A percentile compares a stretch with the other conserved stretches of the same genome.
Conservation (phyloP, 2,113 vertebrate genomes). For the Tragulus kanchil region DNA sequence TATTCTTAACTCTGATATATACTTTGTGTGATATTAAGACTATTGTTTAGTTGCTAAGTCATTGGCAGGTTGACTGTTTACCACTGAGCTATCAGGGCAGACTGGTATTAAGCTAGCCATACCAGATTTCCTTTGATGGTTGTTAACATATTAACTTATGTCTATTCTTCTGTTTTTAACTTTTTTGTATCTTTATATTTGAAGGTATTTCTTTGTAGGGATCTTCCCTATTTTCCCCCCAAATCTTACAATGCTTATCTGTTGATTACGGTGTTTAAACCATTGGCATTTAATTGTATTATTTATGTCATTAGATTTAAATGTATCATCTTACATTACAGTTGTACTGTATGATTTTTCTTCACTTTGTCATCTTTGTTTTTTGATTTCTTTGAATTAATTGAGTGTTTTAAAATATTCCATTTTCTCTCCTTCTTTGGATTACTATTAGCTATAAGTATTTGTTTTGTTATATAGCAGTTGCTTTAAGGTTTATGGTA, state of each 20-base stretch:
- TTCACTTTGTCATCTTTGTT: background rate
- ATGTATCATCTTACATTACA: background rate
- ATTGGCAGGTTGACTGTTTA: background rate
- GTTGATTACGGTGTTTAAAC: background rate
- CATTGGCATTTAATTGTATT: background rate
- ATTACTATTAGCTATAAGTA: background rate
- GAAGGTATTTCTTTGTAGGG: background rate
- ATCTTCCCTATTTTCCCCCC: background rate
- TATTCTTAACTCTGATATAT: constrained; percentile 4
- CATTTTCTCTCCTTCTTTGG: background rate
- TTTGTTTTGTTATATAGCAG: background rate
- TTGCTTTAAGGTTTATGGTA: background rate
- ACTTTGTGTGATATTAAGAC: background rate
- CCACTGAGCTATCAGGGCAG: background rate
- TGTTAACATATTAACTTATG: background rate
- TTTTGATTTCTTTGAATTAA: background rate
- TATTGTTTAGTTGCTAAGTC: background rate
- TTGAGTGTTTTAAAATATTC: background rate
- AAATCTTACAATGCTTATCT: background rate
- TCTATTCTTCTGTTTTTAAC: background rate
- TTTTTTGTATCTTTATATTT: constrained; percentile 8
- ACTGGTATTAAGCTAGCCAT: background rate
- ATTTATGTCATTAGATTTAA: background rate
- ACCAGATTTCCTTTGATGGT: background rate
- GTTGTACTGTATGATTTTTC: background rate